These are phyloP conservation scores for Chymomyza procnemis DNA, from an alignment of 2,888 invertebrate species.

Conservation along the genomic window DNA sequence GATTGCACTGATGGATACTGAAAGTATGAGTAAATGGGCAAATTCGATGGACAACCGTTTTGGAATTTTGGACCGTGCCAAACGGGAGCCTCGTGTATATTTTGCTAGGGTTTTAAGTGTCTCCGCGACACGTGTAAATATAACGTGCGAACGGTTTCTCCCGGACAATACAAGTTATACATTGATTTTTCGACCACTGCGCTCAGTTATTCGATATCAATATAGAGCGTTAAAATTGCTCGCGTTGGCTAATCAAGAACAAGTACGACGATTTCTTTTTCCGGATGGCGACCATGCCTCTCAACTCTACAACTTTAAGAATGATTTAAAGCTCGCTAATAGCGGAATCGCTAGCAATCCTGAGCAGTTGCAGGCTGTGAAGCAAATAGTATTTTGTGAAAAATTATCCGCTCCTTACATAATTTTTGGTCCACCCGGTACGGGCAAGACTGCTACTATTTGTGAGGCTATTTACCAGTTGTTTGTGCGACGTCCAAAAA, in stretches of 20 bases:
- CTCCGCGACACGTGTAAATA: conserved; percentile 54
- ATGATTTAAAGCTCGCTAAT: conserved; percentile 33
- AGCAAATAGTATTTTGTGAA: conserved; percentile 83
- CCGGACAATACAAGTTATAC: conserved; percentile 47
- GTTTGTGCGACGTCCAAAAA: conserved; percentile 70
- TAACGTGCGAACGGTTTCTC: conserved; percentile 55
- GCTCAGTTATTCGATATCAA: conserved; percentile 68
- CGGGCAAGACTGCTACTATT: conserved; percentile 86
- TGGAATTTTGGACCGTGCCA: conserved; percentile 38
- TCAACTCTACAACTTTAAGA: conserved; percentile 1
- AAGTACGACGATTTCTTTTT: conserved; percentile 55
- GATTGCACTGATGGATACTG: conserved; percentile 49
- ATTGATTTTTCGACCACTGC: conserved; percentile 63
- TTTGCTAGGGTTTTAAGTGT: conserved; percentile 58
- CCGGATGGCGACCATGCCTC: conserved; percentile 18
- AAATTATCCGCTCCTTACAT: conserved; percentile 87
- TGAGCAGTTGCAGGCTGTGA: conserved; percentile 84
- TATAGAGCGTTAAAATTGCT: conserved; percentile 67
- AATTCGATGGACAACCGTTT: conserved; percentile 35
- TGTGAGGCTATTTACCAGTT: conserved; percentile 86
- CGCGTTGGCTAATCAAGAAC: conserved; percentile 10
- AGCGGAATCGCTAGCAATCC: conserved; percentile 80
- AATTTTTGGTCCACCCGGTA: conserved; percentile 93
- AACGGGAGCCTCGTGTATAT: conserved; percentile 48
- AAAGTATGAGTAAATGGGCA: conserved; percentile 45